phyloP scores from a whole-genome alignment of 2,113 vertebrate species.

The Pluvianellus socialis region DNA sequence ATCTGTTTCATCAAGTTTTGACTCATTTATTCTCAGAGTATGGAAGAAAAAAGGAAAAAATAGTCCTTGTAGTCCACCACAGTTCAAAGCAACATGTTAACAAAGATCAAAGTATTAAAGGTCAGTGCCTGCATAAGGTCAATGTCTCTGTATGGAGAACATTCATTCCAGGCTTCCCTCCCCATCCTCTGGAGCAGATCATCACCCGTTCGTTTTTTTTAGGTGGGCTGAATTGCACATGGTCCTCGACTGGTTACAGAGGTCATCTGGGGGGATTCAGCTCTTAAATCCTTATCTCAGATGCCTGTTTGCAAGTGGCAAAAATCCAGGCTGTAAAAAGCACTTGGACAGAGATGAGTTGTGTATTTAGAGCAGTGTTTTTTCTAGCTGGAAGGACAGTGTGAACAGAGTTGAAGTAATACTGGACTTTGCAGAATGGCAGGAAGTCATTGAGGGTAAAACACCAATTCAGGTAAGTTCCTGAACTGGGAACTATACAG shows the following conservation, averaged over 20 bases:
- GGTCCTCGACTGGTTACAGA: neutral
- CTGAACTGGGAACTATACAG: neutral
- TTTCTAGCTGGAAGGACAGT: neutral
- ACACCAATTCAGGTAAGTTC: neutral
- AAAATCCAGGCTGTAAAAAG: neutral
- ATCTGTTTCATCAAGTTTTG: neutral
- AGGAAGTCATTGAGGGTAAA: neutral
- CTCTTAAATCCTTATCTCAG: neutral
- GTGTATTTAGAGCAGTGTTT: neutral
- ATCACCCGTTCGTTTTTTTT: neutral
- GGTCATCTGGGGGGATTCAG: neutral
- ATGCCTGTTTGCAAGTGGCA: neutral
- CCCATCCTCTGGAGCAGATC: neutral
- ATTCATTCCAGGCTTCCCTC: neutral
- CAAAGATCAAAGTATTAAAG: neutral
- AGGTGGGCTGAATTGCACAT: neutral
- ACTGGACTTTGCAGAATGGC: neutral
- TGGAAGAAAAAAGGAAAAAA: neutral
- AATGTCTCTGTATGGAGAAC: neutral
- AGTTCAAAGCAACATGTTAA: neutral
- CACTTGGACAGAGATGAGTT: neutral
- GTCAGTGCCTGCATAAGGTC: neutral
- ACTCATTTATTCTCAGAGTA: neutral
- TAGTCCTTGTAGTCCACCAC: neutral
- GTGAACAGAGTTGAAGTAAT: neutral